These are phyloP conservation scores for Agrilus mali DNA, from an alignment of 2,888 invertebrate species.

Conservation along the genomic window DNA sequence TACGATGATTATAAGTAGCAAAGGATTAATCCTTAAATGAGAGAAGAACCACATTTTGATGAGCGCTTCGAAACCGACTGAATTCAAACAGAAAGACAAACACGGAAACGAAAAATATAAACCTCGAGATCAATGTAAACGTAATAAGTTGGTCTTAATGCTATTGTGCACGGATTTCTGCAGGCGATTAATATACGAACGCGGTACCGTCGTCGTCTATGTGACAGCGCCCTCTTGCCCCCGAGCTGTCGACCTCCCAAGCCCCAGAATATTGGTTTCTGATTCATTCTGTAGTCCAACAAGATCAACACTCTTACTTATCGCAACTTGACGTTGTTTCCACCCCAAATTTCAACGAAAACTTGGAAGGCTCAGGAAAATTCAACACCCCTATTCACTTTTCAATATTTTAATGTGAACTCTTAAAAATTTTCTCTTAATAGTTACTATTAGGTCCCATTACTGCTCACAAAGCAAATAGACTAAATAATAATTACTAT, in stretches of 20 bases:
- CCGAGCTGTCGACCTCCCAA: conserved; percentile 26
- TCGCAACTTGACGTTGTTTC: too few species aligned
- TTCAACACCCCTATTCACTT: too few species aligned
- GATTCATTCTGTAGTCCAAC: conserved; percentile 32
- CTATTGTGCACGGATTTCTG: conserved; percentile 36
- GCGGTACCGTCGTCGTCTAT: conserved; percentile 17
- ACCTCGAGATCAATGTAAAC: conserved; percentile 38
- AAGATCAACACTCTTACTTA: conserved; percentile 30
- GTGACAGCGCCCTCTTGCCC: conserved; percentile 24
- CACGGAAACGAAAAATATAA: conserved; percentile 35
- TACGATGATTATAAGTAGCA: too few species aligned
- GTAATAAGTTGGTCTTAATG: conserved; percentile 37
- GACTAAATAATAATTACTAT: too few species aligned
- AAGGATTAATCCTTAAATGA: background rate
- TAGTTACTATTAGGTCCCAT: too few species aligned
- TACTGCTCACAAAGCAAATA: too few species aligned
- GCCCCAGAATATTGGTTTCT: conserved; percentile 35
- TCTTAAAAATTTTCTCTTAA: too few species aligned
- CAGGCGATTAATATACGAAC: conserved; percentile 36
- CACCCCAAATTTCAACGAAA: too few species aligned
- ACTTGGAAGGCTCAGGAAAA: too few species aligned
- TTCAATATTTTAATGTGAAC: too few species aligned
- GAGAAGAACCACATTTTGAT: conserved; percentile 1
- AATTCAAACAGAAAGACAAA: conserved; percentile 37
- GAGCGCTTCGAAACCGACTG: conserved; percentile 24